Evolutionary conservation across 2,113 vertebrate genomes (phyloP).

Genomic region (Dicaeum eximium): DNA sequence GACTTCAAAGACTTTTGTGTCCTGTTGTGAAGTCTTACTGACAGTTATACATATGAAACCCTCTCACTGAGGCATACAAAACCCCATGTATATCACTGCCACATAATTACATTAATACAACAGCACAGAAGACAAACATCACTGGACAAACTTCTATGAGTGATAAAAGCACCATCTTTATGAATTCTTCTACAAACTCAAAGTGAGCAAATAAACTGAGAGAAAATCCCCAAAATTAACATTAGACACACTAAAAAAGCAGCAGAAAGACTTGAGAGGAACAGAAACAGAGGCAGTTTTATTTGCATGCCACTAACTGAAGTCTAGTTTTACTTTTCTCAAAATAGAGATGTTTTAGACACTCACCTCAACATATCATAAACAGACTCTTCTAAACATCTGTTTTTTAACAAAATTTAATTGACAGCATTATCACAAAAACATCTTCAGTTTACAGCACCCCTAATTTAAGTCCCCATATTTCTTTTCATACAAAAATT

Average conservation of each 20-base stretch:
- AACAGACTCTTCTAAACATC: background rate
- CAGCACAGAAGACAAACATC: background rate
- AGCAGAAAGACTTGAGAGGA: background rate
- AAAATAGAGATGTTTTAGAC: background rate
- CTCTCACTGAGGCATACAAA: background rate
- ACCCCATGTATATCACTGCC: background rate
- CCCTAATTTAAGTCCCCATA: background rate
- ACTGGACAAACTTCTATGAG: background rate
- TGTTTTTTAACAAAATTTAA: background rate
- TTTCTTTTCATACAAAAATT: background rate
- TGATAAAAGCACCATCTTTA: background rate
- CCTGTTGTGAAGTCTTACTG: background rate
- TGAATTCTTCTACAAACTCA: background rate
- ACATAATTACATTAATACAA: background rate
- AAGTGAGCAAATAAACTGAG: background rate
- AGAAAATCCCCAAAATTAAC: background rate
- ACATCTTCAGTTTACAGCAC: background rate
- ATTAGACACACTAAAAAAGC: background rate
- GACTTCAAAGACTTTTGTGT: background rate
- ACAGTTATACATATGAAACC: background rate
- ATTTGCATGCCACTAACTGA: constrained; percentile 36
- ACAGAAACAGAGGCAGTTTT: background rate
- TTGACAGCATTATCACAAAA: background rate
- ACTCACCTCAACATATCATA: background rate
- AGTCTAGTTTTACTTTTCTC: background rate